Evolutionary conservation across 2,888 invertebrate species (phyloP).

Genomic region (Eurois occulta): DNA sequence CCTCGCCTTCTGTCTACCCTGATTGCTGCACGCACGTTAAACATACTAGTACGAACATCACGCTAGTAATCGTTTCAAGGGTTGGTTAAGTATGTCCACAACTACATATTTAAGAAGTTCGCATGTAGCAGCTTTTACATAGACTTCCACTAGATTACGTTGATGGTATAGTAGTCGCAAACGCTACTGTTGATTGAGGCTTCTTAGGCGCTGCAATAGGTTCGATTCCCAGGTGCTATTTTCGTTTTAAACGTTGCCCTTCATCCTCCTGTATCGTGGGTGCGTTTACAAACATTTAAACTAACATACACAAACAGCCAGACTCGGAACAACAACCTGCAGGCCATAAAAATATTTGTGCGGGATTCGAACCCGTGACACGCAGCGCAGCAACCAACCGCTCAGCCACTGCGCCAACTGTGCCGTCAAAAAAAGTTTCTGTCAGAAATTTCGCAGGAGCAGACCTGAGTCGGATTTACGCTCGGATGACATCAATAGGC

Average conservation of each 20-base stretch:
- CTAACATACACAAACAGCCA: no score
- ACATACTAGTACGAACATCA: constrained; percentile 31
- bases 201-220: not conserved
- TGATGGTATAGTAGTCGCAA: not conserved
- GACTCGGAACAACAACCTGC: no score
- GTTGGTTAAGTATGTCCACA: not conserved
- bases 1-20: constrained; percentile 48
- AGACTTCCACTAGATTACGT: not conserved
- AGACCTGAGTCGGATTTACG: not conserved
- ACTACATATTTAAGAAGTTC: not conserved
- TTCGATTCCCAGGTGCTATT: not conserved
- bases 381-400: no score
- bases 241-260: no score
- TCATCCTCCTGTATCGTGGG: no score
- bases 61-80: not conserved
- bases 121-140: not conserved
- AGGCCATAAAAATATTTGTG: no score
- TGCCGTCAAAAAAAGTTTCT: no score
- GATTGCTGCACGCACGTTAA: constrained; percentile 54
- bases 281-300: no score
- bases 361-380: no score
- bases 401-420: no score
- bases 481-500: not conserved
- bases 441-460: not conserved
- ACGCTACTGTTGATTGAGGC: not conserved